Evolutionary conservation across 2,797 vertebrate genomes (phyloP), one percentile per base, ranked within the genome.

Genomic region (Crypturellus tataupa): DNA sequence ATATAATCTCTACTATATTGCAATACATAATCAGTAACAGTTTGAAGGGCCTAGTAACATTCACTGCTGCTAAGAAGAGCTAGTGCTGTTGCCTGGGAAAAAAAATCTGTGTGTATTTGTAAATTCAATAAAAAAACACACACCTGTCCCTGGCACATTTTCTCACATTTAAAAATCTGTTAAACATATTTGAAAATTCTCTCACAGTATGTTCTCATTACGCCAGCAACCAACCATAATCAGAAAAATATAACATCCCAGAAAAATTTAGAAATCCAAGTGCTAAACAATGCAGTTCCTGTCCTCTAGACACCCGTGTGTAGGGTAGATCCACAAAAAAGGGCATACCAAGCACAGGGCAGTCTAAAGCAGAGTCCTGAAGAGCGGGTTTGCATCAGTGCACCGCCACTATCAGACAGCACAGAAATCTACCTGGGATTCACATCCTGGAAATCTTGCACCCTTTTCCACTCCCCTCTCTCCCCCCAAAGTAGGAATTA

Each of bases 281-380:
- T 23, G 9, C 51, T 46, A 42, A 60, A 3, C 10, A 40, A 0
- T 47, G 3, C 23, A 24, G 1, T 62, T 31, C 27, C 27, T 39
- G 55, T 21, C 4, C 4, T 55, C 82, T 46, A 89, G 60, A 39
- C 24, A 53, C 1, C 4, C 5, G 1, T 4, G 0, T n/a, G 17
- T 33, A 80, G 17, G 1, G 13, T 51, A 39, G 44, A 71, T 6
- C 2, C 33, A n/a, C 53, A 49, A 40, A 71, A 64, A 35, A 1
- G 3, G 10, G 7, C 7, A 33, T 5, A 24, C 1, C 13, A 47
- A 67, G 24, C 18, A 40, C 8, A 78, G 31, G 73, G 31, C 18
- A 78, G 23, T 9, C 15, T n/a, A 18, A 51, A 47, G 6, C 3
- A 16, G 55, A 46, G 6, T 12, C 42, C n/a, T 44, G 31, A 72